Evolutionary conservation across 2,113 vertebrate genomes (phyloP).

Genomic region (Pachyramphus minor): DNA sequence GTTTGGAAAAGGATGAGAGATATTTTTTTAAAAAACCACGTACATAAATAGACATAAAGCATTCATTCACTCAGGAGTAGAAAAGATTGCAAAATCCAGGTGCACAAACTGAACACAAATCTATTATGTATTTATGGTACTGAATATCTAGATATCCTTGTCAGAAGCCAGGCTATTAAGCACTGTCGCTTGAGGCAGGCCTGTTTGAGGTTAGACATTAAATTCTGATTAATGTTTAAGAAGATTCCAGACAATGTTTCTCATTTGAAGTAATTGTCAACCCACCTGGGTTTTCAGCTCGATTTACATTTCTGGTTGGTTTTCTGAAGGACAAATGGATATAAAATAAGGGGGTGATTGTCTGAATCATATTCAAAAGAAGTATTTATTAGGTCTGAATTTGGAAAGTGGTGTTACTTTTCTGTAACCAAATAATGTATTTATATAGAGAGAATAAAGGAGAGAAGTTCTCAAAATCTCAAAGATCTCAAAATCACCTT

Average conservation of each 20-base stretch:
- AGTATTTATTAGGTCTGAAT: conserved; percentile 6
- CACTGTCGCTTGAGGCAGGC: neutral
- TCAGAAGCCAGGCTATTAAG: neutral
- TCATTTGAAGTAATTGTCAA: conserved; percentile 16
- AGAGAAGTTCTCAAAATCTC: neutral
- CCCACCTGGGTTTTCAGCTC: neutral
- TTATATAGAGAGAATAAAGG: neutral
- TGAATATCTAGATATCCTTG: neutral
- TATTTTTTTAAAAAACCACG: neutral
- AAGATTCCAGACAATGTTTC: conserved; percentile 17
- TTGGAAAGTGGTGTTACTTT: conserved; percentile 29
- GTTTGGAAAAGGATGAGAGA: neutral
- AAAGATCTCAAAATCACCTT: conserved; percentile 8
- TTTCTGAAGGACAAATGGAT: neutral
- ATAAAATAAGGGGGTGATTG: neutral
- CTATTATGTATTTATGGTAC: neutral
- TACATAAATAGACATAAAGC: neutral
- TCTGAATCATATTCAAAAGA: neutral
- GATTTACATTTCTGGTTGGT: neutral
- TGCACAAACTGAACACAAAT: neutral
- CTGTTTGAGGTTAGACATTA: neutral
- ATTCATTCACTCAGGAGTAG: neutral
- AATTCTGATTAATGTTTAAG: conserved; percentile 4
- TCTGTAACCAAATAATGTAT: neutral
- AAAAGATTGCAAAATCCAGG: neutral